phyloP scores from a whole-genome alignment of 1,140 invertebrate species.

The Alviniconcha marisindica region DNA sequence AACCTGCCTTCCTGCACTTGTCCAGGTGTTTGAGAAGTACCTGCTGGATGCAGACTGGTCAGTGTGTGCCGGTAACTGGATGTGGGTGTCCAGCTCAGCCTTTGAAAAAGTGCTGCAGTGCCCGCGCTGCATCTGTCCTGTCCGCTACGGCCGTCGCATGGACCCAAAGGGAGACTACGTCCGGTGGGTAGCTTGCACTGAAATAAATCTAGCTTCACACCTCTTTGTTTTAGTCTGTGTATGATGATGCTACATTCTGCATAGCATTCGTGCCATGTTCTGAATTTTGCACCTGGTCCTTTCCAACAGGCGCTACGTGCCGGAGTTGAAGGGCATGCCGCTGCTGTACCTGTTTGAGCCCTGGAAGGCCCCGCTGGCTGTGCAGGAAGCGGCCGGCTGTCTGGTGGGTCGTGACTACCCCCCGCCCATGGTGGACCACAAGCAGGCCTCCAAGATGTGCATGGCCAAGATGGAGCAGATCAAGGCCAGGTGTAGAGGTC shows the following conservation, averaged over 20 bases:
- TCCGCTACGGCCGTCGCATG: constrained; percentile 83
- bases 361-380: constrained; percentile 76
- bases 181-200: constrained; percentile 76
- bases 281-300: no score
- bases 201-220: no score
- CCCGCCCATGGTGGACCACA: constrained; percentile 75
- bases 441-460: constrained; percentile 70
- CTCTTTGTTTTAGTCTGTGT: no score
- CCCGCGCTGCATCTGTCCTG: constrained; percentile 82
- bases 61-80: constrained; percentile 87
- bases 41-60: constrained; percentile 86
- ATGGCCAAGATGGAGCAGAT: constrained; percentile 65
- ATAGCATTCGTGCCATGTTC: no score
- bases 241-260: no score
- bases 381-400: constrained; percentile 76
- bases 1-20: not conserved
- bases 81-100: constrained; percentile 87
- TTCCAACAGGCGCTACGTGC: constrained; percentile 76
- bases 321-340: constrained; percentile 75
- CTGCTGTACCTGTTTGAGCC: constrained; percentile 77
- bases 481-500: constrained; percentile 48
- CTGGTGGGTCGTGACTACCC: constrained; percentile 78
- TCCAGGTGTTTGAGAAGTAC: constrained; percentile 77
- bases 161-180: constrained; percentile 85
- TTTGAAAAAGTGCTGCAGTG: constrained; percentile 81